Base-by-base conservation (phyloP, 2,888 invertebrate species). In the Cremastinae sp. region DNA sequence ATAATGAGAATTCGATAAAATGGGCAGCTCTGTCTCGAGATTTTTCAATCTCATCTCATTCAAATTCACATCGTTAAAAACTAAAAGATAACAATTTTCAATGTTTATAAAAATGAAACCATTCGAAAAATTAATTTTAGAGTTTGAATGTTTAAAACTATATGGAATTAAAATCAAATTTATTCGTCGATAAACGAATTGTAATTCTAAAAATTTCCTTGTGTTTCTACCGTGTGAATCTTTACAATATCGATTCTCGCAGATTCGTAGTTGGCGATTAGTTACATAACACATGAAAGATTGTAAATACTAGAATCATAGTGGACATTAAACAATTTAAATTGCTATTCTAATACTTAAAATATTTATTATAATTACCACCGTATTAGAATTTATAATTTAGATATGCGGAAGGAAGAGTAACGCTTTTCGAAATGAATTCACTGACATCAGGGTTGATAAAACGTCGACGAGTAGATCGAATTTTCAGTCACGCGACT, bases 311-410 rank as follows among this genome's bases (percentile, higher is more conserved):
- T 28, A 28, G 43, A 34, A 36, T 38, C 18, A 58, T 34, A 62
- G 68, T 54, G 38, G 65, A 56, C 20, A 20, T 45, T 53, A 65
- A 61, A 53, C 22, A 65, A 54, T 41, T 41, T 34, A 12, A 47
- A 58, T 43, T 62, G 56, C 59, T 74, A 54, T 66, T 80, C 80
- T 76, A 59, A 75, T 68, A 73, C 28, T 36, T 71, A 75, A 66
- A 49, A 71, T 74, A 70, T 78, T 78, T 74, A 74, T 77, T 77
- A 74, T 65, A 14, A 74, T 61, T 69, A 70, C 34, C 16, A 64
- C 51, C 12, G 41, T 65, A 51, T 51, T 47, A 61, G 61, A 14
- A 12, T 64, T 51, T 58, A 53, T 38, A 38, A 16, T 14, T 62
- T 36, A 69, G 36, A 20, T 5, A 51, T 41, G 9, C 34, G 3